A percentile compares a stretch with the other conserved stretches of the same genome.
These are phyloP conservation scores for Agrotis ipsilon DNA, from an alignment of 2,888 invertebrate genomes.

Conservation along the genomic window DNA sequence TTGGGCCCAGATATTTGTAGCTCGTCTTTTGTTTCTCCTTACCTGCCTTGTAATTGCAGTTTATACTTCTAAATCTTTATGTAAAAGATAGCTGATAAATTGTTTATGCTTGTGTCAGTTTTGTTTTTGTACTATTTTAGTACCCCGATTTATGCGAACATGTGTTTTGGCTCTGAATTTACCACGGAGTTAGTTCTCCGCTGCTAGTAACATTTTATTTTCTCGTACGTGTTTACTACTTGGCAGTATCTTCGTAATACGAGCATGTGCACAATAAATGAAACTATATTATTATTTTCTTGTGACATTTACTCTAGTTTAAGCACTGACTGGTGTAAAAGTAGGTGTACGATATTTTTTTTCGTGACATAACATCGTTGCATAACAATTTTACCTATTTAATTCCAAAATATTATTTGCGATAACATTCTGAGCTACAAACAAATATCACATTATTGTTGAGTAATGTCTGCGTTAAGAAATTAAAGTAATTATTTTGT, in stretches of 20 bases:
- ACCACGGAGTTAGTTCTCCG: background rate
- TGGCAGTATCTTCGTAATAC: background rate
- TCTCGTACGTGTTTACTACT: background rate
- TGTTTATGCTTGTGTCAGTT: conserved; percentile 23
- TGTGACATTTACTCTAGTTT: background rate
- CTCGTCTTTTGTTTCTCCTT: conserved; percentile 66
- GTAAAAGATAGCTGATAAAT: conserved; percentile 43
- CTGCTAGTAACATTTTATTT: conserved; percentile 23
- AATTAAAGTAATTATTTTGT: no score
- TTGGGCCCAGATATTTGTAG: conserved; percentile 67
- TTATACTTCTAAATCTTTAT: conserved; percentile 68
- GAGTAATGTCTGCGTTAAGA: no score
- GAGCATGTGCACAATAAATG: background rate
- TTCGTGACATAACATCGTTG: background rate
- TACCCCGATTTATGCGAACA: background rate
- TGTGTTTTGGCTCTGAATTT: conserved; percentile 4
- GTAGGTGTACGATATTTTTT: background rate
- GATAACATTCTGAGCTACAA: no score
- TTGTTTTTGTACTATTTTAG: background rate
- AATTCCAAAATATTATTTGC: no score
- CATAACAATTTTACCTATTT: background rate
- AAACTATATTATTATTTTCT: background rate
- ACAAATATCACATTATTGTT: no score
- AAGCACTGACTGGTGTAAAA: no score
- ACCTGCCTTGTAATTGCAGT: conserved; percentile 65